Evolutionary conservation across 2,888 invertebrate species (phyloP), one percentile per base, ranked within the genome.

Genomic region (Platycheirus albimanus): DNA sequence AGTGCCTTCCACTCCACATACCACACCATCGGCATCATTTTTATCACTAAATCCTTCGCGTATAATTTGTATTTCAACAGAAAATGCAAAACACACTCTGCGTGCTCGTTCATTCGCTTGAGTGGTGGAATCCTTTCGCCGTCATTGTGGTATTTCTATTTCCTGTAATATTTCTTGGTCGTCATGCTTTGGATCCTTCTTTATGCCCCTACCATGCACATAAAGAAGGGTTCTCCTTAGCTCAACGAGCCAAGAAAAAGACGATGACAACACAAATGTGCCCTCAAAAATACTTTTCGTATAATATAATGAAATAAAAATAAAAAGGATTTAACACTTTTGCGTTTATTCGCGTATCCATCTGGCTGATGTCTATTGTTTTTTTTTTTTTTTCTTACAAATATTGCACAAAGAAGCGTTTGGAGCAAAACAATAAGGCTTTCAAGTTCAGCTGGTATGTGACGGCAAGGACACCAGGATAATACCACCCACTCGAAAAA

Each of bases 61-160:
- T 17, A 19, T 45, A 45, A 61, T 1, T 61, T 19, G 61, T 61
- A 30, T 45, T 45, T 45, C 43, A 61, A 58, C 38, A 24, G 33
- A 58, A 45, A 76, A 71, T 81, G 70, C 64, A 66, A 75, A 58
- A 41, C 28, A 41, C 24, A 58, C 41, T 41, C 11, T 17, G 19
- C 24, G 28, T 41, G 58, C 28, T 58, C 41, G 47, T 45, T 64
- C 58, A 19, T 52, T 64, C 41, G 38, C 8, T 76, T 20, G 52
- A 81, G 64, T 76, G 66, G 51, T 30, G 19, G 30, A 30, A 61
- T 61, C 17, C 17, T 47, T 19, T 38, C 8, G 30, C 30, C 56
- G 24, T 33, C 49, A 24, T 69, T 71, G 76, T 36, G 80, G 76
- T 33, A 54, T 66, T 71, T 81, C 70, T 61, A 71, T 70, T 80